Base-by-base conservation (phyloP, 2,113 vertebrate species). In the Lepisosteus osseus region DNA sequence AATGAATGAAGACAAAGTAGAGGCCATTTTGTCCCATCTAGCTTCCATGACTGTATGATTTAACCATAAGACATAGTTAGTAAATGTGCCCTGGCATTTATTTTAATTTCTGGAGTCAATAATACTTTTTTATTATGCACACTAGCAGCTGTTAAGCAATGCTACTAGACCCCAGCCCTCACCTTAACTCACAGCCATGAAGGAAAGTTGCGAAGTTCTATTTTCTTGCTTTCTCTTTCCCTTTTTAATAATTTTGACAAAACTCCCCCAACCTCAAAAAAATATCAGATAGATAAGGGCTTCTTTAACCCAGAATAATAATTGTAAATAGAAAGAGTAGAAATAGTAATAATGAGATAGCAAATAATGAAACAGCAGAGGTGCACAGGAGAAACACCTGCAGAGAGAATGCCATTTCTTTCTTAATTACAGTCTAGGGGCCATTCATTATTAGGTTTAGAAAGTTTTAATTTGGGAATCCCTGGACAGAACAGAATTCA, bases 121-220 rank as follows among this genome's bases (percentile, higher is more conserved):
- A 29, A 29, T 29, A 29, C 29, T 2, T 29, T 29, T 29, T 29
- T 29, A 29, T 29, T 29, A 29, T 29, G 29, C 29, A 29, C 29
- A 29, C 29, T 29, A 29, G 29, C 29, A 29, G 29, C 29, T 29
- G 2, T 29, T 29, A 29, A 29, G 1, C 29, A 29, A 29, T 29
- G 29, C 29, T 29, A 29, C 29, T 29, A 29, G 29, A 29, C 29
- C 72, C 78, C 59, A 79, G 69, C 63, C 54, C 65, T 56, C 65
- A 13, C 67, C 54, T 64, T 41, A 44, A 74, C 72, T 29, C 76
- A 72, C 75, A 76, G 72, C 56, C 71, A 78, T 77, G 17, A 72
- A 73, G 55, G 65, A 76, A 64, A 69, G 80, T 85, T 86, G 79
- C 82, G 83, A 84, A 85, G 73, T 72, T 80, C 17, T 6, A 55